Evolutionary conservation across 2,888 invertebrate species (phyloP).

Genomic region (Eledona agricola): DNA sequence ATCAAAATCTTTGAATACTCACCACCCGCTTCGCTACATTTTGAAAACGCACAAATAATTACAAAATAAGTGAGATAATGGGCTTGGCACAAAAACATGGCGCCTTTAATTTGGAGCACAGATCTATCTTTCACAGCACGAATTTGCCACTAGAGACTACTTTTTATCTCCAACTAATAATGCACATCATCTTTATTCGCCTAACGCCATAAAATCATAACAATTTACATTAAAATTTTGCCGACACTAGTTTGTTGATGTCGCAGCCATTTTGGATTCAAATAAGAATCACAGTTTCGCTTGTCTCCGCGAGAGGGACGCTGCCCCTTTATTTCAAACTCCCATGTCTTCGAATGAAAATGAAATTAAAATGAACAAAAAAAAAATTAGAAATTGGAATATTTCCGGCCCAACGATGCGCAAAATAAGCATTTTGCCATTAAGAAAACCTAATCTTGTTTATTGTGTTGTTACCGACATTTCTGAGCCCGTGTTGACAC

Average conservation of each 20-base stretch:
- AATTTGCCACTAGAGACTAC: conserved; percentile 45
- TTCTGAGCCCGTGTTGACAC: too few relatives aligned
- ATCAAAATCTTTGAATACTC: conserved; percentile 41
- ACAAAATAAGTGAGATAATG: conserved; percentile 55
- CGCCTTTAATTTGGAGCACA: conserved; percentile 50
- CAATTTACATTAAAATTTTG: conserved; percentile 50
- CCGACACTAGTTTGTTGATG: conserved; percentile 55
- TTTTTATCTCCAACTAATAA: conserved; percentile 44
- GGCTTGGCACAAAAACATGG: conserved; percentile 63
- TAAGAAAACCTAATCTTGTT: background rate
- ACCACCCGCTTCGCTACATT: conserved; percentile 54
- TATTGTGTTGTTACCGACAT: too few relatives aligned
- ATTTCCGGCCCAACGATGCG: background rate
- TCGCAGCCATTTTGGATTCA: conserved; percentile 53
- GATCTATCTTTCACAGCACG: conserved; percentile 43
- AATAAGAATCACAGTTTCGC: conserved; percentile 17
- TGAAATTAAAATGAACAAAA: too few relatives aligned
- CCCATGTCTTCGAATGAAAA: background rate
- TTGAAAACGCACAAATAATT: conserved; percentile 52
- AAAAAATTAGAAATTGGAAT: too few relatives aligned
- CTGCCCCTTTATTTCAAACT: conserved; percentile 3
- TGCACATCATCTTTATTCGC: conserved; percentile 47
- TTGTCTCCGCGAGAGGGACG: conserved; percentile 13
- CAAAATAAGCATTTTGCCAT: background rate
- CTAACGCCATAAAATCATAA: conserved; percentile 48